Conservation (phyloP, 2,113 vertebrate genomes). For the Taurulus bubalis region DNA sequence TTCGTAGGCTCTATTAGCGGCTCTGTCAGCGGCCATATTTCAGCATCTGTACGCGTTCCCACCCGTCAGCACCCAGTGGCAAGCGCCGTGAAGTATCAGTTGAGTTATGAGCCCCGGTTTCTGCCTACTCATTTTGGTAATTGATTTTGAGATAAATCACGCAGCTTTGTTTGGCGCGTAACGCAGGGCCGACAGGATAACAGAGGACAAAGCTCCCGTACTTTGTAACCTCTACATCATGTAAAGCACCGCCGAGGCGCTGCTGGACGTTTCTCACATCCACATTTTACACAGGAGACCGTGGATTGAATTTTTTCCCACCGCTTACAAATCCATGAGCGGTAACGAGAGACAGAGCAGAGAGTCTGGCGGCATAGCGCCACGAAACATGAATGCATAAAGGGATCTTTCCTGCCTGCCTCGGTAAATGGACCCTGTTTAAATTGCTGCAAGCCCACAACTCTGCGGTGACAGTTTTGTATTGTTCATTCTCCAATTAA, state of each 20-base stretch:
- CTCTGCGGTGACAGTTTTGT: constrained; percentile 67
- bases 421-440: constrained; percentile 57
- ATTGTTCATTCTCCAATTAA: constrained; percentile 79
- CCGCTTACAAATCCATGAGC: constrained; percentile 55
- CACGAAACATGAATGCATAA: constrained; percentile 46
- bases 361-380: constrained; percentile 31
- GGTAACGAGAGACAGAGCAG: constrained; percentile 42
- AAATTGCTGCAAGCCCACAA: constrained; percentile 64
- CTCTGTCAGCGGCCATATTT: constrained; percentile 70
- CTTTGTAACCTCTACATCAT: constrained; percentile 51
- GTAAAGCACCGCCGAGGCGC: constrained; percentile 55
- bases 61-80: constrained; percentile 60
- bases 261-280: constrained; percentile 51
- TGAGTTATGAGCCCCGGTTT: constrained; percentile 73
- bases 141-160: constrained; percentile 75
- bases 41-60: constrained; percentile 50
- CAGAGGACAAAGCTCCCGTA: constrained; percentile 54
- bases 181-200: constrained; percentile 48
- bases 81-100: constrained; percentile 63
- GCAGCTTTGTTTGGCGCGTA: constrained; percentile 60
- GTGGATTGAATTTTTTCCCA: constrained; percentile 45
- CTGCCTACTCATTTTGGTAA: constrained; percentile 76
- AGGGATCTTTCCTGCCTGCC: constrained; percentile 28
- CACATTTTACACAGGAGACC: constrained; percentile 53
- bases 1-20: constrained; percentile 70